Evolutionary conservation across 2,113 vertebrate genomes (phyloP).

Genomic region (Entelurus aequoreus): DNA sequence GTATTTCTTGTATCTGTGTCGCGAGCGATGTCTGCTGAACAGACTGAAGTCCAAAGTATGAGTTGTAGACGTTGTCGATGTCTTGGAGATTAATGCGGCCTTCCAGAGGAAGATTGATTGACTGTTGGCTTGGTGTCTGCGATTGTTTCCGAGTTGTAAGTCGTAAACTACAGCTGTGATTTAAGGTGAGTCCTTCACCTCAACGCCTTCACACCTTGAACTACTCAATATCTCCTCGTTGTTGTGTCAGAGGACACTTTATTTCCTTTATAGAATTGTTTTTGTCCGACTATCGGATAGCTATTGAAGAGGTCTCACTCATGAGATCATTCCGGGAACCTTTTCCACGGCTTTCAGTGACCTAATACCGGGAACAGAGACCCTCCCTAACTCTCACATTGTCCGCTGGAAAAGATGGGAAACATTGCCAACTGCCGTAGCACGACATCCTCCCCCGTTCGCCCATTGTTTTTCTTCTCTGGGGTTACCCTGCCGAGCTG

Average conservation of each 20-base stretch:
- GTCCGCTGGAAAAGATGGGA: slow-evolving; percentile 45
- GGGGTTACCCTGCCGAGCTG: too few species aligned
- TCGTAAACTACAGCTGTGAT: background rate
- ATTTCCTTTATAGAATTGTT: background rate
- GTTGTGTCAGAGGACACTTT: background rate
- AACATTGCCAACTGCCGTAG: slow-evolving; percentile 43
- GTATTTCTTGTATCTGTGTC: too few species aligned
- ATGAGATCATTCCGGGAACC: slow-evolving; percentile 28
- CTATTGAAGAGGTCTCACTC: background rate
- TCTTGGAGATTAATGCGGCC: background rate
- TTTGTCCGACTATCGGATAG: too few species aligned
- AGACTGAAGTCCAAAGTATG: too few species aligned
- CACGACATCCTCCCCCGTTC: too few species aligned
- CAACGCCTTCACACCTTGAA: too few species aligned
- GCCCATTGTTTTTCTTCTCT: slow-evolving; percentile 48
- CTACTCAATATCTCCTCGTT: too few species aligned
- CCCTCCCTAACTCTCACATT: slow-evolving; percentile 36
- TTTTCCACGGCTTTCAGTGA: slow-evolving; percentile 32
- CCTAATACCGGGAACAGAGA: slow-evolving; percentile 53
- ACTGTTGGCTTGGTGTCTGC: slow-evolving; percentile 9
- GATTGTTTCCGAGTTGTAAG: slow-evolving; percentile 2
- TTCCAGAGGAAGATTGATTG: slow-evolving; percentile 2
- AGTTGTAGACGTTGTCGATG: background rate
- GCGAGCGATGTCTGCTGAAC: too few species aligned
- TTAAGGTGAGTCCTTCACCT: slow-evolving; percentile 25